These are phyloP conservation scores for Malurus cyaneus DNA, from an alignment of 2,113 vertebrate species.

Conservation along the genomic window DNA sequence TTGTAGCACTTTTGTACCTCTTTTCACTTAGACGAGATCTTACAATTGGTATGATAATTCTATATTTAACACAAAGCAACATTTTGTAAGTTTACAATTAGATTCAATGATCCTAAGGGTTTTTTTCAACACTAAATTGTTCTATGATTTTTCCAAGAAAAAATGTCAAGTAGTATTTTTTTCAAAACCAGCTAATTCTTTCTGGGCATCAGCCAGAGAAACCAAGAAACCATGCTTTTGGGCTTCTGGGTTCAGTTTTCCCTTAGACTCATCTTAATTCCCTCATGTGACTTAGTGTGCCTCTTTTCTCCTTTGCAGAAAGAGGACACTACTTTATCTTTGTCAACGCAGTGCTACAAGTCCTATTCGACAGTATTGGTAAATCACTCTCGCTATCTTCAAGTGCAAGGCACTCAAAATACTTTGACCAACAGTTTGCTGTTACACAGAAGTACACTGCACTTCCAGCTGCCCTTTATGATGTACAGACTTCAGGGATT, in stretches of 20 bases:
- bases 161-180: not conserved
- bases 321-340: not conserved
- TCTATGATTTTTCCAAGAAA: not conserved
- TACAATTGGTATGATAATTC: not conserved
- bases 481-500: not conserved
- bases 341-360: not conserved
- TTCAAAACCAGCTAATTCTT: not conserved
- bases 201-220: not conserved
- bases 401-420: not conserved
- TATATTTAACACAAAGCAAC: not conserved
- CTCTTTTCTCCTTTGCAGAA: not conserved
- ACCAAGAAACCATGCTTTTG: not conserved
- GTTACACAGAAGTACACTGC: not conserved
- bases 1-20: not conserved
- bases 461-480: not conserved
- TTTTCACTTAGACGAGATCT: not conserved
- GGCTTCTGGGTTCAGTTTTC: not conserved
- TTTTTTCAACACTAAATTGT: not conserved
- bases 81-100: not conserved
- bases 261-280: not conserved
- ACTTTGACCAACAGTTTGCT: not conserved
- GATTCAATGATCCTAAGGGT: not conserved
- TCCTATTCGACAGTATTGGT: not conserved
- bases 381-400: not conserved
- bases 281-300: not conserved